A percentile compares a stretch with the other conserved stretches of the same genome.
Conservation (phyloP, 2,888 invertebrate species). For the Drosophila lutescens region DNA sequence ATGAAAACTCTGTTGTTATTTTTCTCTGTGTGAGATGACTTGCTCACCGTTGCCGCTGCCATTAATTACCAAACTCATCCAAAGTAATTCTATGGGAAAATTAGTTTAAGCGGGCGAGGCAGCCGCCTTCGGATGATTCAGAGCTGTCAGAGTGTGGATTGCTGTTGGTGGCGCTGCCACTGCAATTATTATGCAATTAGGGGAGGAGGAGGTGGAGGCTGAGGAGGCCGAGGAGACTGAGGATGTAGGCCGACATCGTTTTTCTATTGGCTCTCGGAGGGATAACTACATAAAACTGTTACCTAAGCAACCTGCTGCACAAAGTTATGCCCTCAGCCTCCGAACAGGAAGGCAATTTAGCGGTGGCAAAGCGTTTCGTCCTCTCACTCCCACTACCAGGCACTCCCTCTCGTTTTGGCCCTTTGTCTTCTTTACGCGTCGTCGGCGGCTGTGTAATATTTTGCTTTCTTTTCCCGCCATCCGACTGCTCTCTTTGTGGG, state of each 20-base stretch:
- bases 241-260: slow-evolving; percentile 21
- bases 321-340: slow-evolving; percentile 57
- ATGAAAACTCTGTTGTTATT: background rate
- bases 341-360: slow-evolving; percentile 71
- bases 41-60: slow-evolving; percentile 45
- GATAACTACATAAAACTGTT: slow-evolving; percentile 77
- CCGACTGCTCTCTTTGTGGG: slow-evolving; percentile 38
- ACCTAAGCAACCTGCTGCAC: slow-evolving; percentile 78
- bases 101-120: slow-evolving; percentile 63
- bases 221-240: background rate
- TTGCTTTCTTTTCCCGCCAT: slow-evolving; percentile 62
- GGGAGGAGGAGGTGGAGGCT: background rate
- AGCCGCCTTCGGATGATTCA: slow-evolving; percentile 40
- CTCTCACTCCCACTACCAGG: slow-evolving; percentile 8
- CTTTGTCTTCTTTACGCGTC: slow-evolving; percentile 76
- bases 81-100: slow-evolving; percentile 76
- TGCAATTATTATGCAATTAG: slow-evolving; percentile 79
- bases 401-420: slow-evolving; percentile 27
- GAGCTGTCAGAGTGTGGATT: slow-evolving; percentile 42
- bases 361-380: slow-evolving; percentile 38
- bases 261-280: slow-evolving; percentile 32
- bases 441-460: slow-evolving; percentile 76
- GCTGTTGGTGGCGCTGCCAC: slow-evolving; percentile 38
- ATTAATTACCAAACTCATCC: slow-evolving; percentile 78
- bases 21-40: slow-evolving; percentile 12